Percentiles rank a stretch among this genome's conserved stretches.
Conservation (phyloP, 2,113 vertebrate species). For the Archocentrus centrarchus region DNA sequence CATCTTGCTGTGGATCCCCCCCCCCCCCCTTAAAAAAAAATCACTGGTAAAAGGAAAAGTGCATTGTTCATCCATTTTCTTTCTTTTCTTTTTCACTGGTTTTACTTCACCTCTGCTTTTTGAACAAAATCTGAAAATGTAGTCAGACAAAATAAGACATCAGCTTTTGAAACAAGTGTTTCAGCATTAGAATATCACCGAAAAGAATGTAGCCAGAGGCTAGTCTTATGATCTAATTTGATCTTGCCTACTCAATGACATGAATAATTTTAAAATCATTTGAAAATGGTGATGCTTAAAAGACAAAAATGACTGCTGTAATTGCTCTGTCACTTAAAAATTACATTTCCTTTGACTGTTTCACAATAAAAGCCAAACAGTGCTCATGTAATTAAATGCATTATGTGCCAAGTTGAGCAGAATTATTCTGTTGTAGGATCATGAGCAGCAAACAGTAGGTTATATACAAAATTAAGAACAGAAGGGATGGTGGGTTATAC, state of each 20-base stretch:
- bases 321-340: too few relatives aligned
- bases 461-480: not conserved
- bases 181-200: conserved; percentile 3
- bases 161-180: not conserved
- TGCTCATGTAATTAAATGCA: not conserved
- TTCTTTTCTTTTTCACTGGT: not conserved
- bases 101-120: not conserved
- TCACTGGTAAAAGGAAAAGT: not conserved
- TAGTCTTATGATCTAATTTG: not conserved
- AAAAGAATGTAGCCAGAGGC: not conserved
- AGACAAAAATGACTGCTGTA: too few relatives aligned
- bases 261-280: not conserved
- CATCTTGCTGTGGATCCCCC: not conserved
- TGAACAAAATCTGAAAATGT: too few relatives aligned
- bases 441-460: not conserved
- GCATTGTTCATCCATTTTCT: not conserved
- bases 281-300: too few relatives aligned
- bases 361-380: not conserved
- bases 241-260: not conserved
- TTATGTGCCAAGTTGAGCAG: too few relatives aligned
- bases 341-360: not conserved
- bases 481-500: not conserved
- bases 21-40: too few relatives aligned
- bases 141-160: too few relatives aligned
- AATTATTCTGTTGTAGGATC: not conserved